Evolutionary conservation across 2,888 invertebrate species (phyloP).

Genomic region (Ormyrus labotus): DNA sequence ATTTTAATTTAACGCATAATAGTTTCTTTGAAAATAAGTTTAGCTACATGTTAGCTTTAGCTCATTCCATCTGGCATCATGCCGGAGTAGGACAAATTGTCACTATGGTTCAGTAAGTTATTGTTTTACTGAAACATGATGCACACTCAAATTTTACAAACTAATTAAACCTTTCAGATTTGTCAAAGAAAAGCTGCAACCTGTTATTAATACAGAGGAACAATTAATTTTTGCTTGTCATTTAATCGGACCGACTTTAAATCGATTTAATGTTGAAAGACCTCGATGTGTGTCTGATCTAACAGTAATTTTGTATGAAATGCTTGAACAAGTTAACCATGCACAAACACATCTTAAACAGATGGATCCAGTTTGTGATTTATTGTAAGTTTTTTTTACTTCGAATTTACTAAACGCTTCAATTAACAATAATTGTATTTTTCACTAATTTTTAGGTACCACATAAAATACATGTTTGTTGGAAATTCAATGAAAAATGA

Average conservation of each 20-base stretch:
- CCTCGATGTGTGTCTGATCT: conserved; percentile 89
- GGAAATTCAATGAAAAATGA: conserved; percentile 96
- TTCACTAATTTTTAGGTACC: conserved; percentile 72
- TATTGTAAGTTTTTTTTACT: conserved; percentile 76
- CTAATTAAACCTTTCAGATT: conserved; percentile 74
- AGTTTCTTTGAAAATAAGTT: conserved; percentile 90
- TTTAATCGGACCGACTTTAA: conserved; percentile 94
- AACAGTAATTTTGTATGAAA: conserved; percentile 91
- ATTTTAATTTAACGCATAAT: conserved; percentile 86
- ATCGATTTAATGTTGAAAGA: conserved; percentile 90
- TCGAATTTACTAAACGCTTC: too few relatives aligned
- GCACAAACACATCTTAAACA: conserved; percentile 85
- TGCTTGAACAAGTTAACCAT: conserved; percentile 93
- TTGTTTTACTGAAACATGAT: conserved; percentile 27
- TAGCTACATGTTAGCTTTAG: conserved; percentile 90
- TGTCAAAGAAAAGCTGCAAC: conserved; percentile 89
- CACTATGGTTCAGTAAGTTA: conserved; percentile 83
- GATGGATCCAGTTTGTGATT: conserved; percentile 95
- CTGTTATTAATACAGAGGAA: conserved; percentile 89
- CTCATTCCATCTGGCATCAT: conserved; percentile 97
- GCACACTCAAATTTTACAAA: conserved; percentile 14
- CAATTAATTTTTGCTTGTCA: conserved; percentile 95
- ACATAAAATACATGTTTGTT: conserved; percentile 98
- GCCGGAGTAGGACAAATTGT: conserved; percentile 95
- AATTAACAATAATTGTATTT: conserved; percentile 76